Base-by-base conservation (phyloP, 2,888 invertebrate species). In the Dicyrtomina minuta region DNA sequence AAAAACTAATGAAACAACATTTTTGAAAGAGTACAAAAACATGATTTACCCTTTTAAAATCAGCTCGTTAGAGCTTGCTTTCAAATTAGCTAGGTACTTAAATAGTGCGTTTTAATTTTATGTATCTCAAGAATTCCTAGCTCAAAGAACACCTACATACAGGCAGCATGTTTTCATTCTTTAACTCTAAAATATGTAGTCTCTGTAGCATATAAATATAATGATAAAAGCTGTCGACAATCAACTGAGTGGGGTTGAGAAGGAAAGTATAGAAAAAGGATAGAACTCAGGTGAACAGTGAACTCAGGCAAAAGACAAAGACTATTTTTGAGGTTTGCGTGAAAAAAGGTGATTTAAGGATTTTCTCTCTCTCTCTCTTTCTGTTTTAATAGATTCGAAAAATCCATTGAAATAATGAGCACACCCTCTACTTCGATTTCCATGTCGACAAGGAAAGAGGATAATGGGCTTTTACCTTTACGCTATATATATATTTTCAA, bases 351-450 rank as follows among this genome's bases (percentile, higher is more conserved):
- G 65, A 71, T 71, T 71, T 71, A 61, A 66, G 66, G 61, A 70
- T 70, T 61, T 70, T 51, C n/a, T n/a, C n/a, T n/a, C n/a, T n/a
- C n/a, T 58, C 60, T 58, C 33, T 33, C 33, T n/a, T 33, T 33
- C 4, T 51, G 61, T 66, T 70, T 70, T 70, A 70, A 61, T 70
- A 70, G 70, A 70, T 70, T 70, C 46, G 55, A 70, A 70, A 70
- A 70, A 70, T 70, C 70, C 70, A 70, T 70, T 66, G 59, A 60
- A 55, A 61, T 70, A 70, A 70, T 70, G 66, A 70, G 66, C 62
- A n/a, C 44, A 64, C 53, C 53, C 59, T 68, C 33, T 33, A 33
- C 33, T 33, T 33, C 33, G 3, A 33, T 8, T 33, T 33, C 33
- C 33, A 33, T 33, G 3, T 33, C 39, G 51, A 68, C 56, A 66